Evolutionary conservation across 2,113 vertebrate genomes (phyloP).

Genomic region (Eidolon helvum): DNA sequence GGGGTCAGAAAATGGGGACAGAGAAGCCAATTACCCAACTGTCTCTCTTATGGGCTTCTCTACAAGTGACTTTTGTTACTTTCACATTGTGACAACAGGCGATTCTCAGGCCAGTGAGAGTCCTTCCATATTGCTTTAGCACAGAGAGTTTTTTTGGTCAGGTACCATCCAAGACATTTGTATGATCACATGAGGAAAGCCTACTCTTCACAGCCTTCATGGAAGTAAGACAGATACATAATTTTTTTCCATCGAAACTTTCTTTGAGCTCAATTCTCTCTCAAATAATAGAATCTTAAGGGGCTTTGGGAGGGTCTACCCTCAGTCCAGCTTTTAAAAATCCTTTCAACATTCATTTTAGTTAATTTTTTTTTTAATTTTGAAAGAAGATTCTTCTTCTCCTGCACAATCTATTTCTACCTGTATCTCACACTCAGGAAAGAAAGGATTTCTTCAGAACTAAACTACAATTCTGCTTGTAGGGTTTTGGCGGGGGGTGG

Average conservation of each 20-base stretch:
- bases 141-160: background rate
- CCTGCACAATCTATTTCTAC: background rate
- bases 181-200: background rate
- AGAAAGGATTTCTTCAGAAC: conserved; percentile 4
- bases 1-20: background rate
- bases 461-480: background rate
- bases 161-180: background rate
- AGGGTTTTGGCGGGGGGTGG: background rate
- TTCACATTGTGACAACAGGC: background rate
- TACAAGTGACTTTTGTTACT: background rate
- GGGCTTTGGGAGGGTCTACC: background rate
- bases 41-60: background rate
- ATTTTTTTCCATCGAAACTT: background rate
- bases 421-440: background rate
- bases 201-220: background rate
- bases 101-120: background rate
- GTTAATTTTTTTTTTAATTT: background rate
- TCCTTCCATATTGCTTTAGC: background rate
- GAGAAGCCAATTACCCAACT: background rate
- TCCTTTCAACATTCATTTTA: background rate
- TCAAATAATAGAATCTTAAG: background rate
- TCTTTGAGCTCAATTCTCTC: background rate
- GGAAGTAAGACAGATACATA: background rate
- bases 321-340: background rate
- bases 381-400: background rate